Evolutionary conservation across 1,140 invertebrate species (phyloP).

Genomic region (Cherax quadricarinatus): DNA sequence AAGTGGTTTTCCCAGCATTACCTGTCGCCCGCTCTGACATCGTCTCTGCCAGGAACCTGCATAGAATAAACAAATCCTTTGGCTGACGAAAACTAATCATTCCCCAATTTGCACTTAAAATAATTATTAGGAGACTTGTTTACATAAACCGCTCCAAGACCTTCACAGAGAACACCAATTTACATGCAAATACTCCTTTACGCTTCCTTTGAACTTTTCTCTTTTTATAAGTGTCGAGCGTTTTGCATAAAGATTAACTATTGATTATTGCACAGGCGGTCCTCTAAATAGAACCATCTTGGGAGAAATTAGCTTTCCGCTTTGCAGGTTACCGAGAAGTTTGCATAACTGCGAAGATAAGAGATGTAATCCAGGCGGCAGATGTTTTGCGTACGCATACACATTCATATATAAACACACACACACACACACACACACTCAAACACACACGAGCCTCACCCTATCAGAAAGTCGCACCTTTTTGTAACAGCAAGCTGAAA

Average conservation of each 20-base stretch:
- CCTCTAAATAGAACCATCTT: background rate
- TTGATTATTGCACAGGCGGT: slow-evolving; percentile 1
- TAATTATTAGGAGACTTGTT: slow-evolving; percentile 11
- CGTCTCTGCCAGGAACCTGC: background rate
- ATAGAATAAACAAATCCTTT: slow-evolving; percentile 11
- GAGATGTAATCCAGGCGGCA: no score
- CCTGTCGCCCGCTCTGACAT: background rate
- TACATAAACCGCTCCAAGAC: slow-evolving; percentile 2
- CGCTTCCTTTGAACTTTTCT: slow-evolving; percentile 2
- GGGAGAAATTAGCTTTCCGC: background rate
- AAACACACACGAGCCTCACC: no score
- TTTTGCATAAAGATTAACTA: slow-evolving; percentile 17
- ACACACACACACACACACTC: no score
- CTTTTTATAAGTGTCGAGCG: slow-evolving; percentile 11
- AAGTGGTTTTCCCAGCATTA: background rate
- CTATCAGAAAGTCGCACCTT: no score
- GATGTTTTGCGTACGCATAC: no score
- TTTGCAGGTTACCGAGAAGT: background rate
- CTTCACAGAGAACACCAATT: background rate
- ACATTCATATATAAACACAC: no score
- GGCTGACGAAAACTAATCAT: slow-evolving; percentile 6
- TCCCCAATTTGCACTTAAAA: slow-evolving; percentile 16
- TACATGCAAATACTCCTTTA: slow-evolving; percentile 16
- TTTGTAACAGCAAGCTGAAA: no score
- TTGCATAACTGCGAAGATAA: no score